Conservation (phyloP, 2,888 invertebrate species). For the Frankliniella fusca region DNA sequence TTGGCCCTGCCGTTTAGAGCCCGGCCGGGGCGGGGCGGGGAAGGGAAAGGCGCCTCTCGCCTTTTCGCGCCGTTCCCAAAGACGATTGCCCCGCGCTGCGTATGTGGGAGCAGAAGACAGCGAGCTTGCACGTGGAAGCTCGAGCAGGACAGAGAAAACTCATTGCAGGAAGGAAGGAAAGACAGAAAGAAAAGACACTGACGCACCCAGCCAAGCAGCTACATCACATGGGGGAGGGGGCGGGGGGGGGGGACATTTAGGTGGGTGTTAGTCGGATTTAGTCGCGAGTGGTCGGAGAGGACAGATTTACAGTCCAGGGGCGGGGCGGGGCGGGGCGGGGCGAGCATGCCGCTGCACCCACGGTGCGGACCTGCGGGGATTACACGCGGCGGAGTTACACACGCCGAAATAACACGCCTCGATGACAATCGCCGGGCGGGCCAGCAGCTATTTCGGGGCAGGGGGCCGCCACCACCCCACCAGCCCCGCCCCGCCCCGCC, state of each 20-base stretch:
- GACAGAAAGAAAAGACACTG: not conserved
- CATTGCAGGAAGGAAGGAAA: too few relatives aligned
- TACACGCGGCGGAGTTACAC: not conserved
- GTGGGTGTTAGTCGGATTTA: slow-evolving; percentile 17
- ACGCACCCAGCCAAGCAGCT: not conserved
- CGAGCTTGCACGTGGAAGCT: too few relatives aligned
- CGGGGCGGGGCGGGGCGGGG: not conserved
- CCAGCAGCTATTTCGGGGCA: too few relatives aligned
- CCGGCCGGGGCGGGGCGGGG: too few relatives aligned
- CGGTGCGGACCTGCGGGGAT: not conserved
- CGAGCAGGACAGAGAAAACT: too few relatives aligned
- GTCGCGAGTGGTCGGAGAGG: not conserved
- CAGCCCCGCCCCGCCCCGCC: too few relatives aligned
- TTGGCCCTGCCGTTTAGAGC: too few relatives aligned
- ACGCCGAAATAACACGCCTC: not conserved
- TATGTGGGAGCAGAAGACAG: too few relatives aligned
- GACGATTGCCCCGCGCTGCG: too few relatives aligned
- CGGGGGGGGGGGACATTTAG: not conserved
- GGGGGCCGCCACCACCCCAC: too few relatives aligned
- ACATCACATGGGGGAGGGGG: not conserved
- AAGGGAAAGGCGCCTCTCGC: too few relatives aligned
- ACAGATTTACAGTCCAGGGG: slow-evolving; percentile 5
- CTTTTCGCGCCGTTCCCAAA: too few relatives aligned
- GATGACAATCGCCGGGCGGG: not conserved
- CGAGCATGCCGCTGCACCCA: not conserved